Base-by-base conservation (phyloP, 2,888 invertebrate species). In the Pollenia griseotomentosa region DNA sequence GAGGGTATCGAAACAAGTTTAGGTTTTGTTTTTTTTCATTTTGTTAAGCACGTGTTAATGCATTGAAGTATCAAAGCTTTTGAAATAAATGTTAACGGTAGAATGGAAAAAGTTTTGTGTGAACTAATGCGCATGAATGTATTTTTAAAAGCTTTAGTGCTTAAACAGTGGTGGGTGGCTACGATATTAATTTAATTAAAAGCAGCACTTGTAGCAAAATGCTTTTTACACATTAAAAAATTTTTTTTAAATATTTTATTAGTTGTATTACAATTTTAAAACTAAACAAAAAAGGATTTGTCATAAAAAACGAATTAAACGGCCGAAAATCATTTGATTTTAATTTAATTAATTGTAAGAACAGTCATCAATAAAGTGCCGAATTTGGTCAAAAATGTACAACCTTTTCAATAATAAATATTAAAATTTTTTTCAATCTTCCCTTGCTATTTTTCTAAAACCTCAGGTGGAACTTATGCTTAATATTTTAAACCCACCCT, bases 151-250 rank as follows among this genome's bases (percentile, higher is more conserved):
- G 33, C n/a, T 57, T 23, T 4, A 57, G 46, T 42, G 63, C 65
- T 77, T 65, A 63, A 19, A 46, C 4, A 33, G 0, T 55, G 77
- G 65, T 77, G 16, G 23, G 23, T 77, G 65, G 23, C 66, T 66
- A 11, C 2, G 23, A 55, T 65, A 11, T 12, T 6, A 10, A 40
- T n/a, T n/a, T 19, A 12, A 14, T 14, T 14, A 57, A 8, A 16
- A 11, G 11, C 40, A 5, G 16, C 1, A 4, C 16, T 6, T 51
- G n/a, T 48, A 51, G 42, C 19, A 0, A 59, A 33, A 68, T 33
- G 68, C 51, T 51, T 68, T n/a, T 33, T 68, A 33, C 11, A 59
- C 9, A 63, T 46, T 66, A 3, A 6, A 2, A 66, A 44, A 14
- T 65, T 16, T 40, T 33, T 33, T 33, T 6, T 0, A 33, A 23